These are phyloP conservation scores for Neomonachus schauinslandi DNA, from an alignment of 2,113 vertebrate genomes.

Conservation along the genomic window DNA sequence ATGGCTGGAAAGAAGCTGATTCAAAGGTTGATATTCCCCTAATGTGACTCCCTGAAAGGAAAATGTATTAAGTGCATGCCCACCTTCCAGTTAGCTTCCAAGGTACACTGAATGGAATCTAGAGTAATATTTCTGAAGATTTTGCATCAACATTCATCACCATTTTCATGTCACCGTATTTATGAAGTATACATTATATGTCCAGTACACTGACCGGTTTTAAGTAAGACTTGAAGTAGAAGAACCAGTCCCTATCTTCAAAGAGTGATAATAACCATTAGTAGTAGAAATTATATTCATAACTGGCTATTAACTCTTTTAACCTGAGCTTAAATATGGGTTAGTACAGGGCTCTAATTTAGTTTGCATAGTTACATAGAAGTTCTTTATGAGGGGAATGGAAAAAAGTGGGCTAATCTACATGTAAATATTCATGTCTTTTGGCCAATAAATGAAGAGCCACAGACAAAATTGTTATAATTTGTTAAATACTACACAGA, in stretches of 20 bases:
- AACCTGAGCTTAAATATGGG: neutral
- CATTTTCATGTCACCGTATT: neutral
- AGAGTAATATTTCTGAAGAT: neutral
- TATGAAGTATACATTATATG: neutral
- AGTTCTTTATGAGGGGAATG: neutral
- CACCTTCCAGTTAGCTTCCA: neutral
- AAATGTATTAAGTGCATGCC: neutral
- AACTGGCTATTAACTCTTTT: neutral
- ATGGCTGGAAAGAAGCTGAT: neutral
- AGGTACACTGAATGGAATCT: neutral
- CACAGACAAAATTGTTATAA: neutral
- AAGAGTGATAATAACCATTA: neutral
- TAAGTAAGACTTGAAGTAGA: neutral
- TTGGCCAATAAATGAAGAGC: neutral
- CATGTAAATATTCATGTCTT: neutral
- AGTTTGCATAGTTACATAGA: neutral
- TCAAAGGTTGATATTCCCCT: neutral
- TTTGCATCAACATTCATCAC: neutral
- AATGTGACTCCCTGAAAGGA: neutral
- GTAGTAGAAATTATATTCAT: neutral
- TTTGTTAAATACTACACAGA: neutral
- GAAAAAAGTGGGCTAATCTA: conserved; percentile 4
- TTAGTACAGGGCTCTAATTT: neutral
- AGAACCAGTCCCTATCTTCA: neutral
- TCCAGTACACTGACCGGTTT: neutral